Base-by-base conservation (phyloP, 2,888 invertebrate genomes). In the Noctua janthina region DNA sequence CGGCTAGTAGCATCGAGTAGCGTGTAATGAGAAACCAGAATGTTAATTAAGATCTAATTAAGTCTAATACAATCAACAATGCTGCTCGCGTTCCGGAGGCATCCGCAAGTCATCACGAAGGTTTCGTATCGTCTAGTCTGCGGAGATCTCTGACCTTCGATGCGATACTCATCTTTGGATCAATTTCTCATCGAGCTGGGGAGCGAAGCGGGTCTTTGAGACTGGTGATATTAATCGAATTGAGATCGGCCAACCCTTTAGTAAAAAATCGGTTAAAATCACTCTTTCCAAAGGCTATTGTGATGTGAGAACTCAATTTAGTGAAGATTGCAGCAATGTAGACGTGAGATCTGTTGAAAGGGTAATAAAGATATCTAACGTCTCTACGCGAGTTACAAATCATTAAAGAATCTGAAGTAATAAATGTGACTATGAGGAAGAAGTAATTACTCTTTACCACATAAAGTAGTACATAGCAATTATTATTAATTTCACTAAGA, bases 11-110 rank as follows among this genome's bases (percentile, higher is more conserved):
- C 96, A 92, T 92, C 91, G 96, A 95, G 95, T 93, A 96, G 95
- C 96, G 96, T 96, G 96, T 96, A 97, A 97, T 97, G 96, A 96
- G 96, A 97, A 96, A 96, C 95, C 95, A 95, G 95, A 96, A 96
- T 96, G 96, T 96, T 97, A 96, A 97, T 96, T 96, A 96, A 96
- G 96, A 96, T 96, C 96, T 96, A 97, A 97, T 97, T 96, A 96
- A 96, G 93, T 96, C 95, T 96, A 97, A 96, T 97, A 96, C 96
- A 97, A 96, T 96, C 96, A 96, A 96, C 96, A 96, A 96, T 95
- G 96, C 95, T 96, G 96, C 95, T 94, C 94, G 96, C 96, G 95
- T 95, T 95, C 94, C 94, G 94, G 94, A 94, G 94, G 95, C 95
- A 94, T 95, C 93, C 93, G 96, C 96, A 96, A 97, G 96, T 97